These are phyloP conservation scores for Astropecten irregularis DNA, from an alignment of 53 echinoderm and acorn worm genomes.

Conservation along the genomic window DNA sequence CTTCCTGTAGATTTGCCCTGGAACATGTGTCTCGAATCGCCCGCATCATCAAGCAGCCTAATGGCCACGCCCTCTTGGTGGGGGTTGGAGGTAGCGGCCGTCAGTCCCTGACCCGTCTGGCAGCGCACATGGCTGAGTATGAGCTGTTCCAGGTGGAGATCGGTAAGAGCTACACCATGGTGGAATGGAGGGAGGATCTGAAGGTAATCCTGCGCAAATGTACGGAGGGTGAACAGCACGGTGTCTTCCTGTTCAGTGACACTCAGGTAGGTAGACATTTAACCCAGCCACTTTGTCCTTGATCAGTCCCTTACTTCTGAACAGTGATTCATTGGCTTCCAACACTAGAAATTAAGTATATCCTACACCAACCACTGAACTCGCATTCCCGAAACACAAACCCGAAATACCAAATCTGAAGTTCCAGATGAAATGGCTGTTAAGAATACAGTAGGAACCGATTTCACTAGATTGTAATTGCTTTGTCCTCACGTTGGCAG, in stretches of 20 bases:
- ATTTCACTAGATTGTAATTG: too few species aligned
- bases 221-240: slow-evolving; percentile 95
- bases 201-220: slow-evolving; percentile 92
- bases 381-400: too few species aligned
- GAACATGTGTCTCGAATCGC: slow-evolving; percentile 99
- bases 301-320: too few species aligned
- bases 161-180: slow-evolving; percentile 92
- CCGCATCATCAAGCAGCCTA: slow-evolving; percentile 97
- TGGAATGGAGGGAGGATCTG: slow-evolving; percentile 93
- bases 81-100: slow-evolving; percentile 97
- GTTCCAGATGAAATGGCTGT: too few species aligned
- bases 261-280: slow-evolving; percentile 88
- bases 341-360: too few species aligned
- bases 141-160: slow-evolving; percentile 98
- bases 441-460: too few species aligned
- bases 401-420: too few species aligned
- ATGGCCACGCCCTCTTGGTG: slow-evolving; percentile 90
- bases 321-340: too few species aligned
- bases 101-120: slow-evolving; percentile 92
- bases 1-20: slow-evolving; percentile 79
- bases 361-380: too few species aligned
- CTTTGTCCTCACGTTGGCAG: too few species aligned
- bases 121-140: slow-evolving; percentile 97
- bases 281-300: too few species aligned
- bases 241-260: slow-evolving; percentile 98